Conservation (phyloP, 2,888 invertebrate genomes). For the Diarsia brunnea region DNA sequence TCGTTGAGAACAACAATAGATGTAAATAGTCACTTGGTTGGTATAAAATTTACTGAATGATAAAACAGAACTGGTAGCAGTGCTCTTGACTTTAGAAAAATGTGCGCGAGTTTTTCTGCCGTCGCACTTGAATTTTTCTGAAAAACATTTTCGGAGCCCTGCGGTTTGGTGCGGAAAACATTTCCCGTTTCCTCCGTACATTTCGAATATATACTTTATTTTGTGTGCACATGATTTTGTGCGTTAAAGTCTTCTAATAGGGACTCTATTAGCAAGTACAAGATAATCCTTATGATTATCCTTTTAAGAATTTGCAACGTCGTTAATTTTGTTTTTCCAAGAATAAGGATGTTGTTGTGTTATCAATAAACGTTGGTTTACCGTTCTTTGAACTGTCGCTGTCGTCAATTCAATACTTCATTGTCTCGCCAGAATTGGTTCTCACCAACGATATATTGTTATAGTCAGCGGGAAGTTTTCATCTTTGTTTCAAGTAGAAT, state of each 20-base stretch:
- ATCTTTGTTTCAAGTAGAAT: conserved; percentile 33
- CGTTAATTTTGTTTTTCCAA: conserved; percentile 29
- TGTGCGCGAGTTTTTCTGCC: conserved; percentile 79
- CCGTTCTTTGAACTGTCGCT: conserved; percentile 51
- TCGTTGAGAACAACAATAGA: conserved; percentile 60
- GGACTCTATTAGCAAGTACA: conserved; percentile 3
- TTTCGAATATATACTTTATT: conserved; percentile 68
- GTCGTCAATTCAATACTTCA: conserved; percentile 57
- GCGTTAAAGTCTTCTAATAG: conserved; percentile 17
- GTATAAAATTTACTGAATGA: conserved; percentile 76
- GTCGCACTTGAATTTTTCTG: conserved; percentile 79
- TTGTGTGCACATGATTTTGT: conserved; percentile 50
- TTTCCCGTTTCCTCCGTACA: conserved; percentile 78
- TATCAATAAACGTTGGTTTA: conserved; percentile 38
- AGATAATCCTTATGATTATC: conserved; percentile 16
- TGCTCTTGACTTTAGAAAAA: conserved; percentile 77
- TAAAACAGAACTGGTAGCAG: conserved; percentile 73
- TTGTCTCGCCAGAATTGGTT: conserved; percentile 57
- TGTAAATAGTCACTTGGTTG: conserved; percentile 63
- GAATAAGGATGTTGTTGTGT: conserved; percentile 28
- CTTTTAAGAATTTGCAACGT: conserved; percentile 3
- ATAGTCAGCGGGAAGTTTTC: conserved; percentile 35
- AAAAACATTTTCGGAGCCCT: conserved; percentile 83
- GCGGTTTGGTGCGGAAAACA: conserved; percentile 79
- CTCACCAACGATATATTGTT: conserved; percentile 51